These are phyloP conservation scores for Dreissena rostriformis DNA, from an alignment of 1,140 invertebrate species.

Conservation along the genomic window DNA sequence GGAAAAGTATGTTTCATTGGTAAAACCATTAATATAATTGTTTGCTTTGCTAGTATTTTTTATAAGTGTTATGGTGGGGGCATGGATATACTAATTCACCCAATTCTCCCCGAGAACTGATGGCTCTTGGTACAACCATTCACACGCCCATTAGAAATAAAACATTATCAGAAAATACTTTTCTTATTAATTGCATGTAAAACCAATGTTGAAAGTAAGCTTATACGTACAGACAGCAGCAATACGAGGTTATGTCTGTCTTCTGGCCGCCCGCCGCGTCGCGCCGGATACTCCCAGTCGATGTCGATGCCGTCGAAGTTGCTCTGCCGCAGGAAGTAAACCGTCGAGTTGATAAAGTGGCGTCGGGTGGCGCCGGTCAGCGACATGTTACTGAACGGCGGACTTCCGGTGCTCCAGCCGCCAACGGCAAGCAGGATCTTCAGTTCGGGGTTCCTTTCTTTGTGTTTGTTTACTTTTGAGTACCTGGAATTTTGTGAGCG, in stretches of 20 bases:
- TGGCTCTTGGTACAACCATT: neutral
- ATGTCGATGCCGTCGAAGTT: slow-evolving; percentile 97
- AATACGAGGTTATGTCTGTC: slow-evolving; percentile 83
- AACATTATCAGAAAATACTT: neutral
- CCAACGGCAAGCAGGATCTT: slow-evolving; percentile 96
- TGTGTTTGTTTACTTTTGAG: slow-evolving; percentile 85
- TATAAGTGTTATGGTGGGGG: too few species aligned
- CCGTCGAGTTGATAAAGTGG: slow-evolving; percentile 94
- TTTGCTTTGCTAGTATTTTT: neutral
- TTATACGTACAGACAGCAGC: slow-evolving; percentile 70
- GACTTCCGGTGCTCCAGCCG: slow-evolving; percentile 97
- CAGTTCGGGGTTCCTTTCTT: slow-evolving; percentile 94
- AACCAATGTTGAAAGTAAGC: neutral
- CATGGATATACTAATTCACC: neutral
- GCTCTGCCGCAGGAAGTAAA: slow-evolving; percentile 94
- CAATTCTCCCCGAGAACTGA: neutral
- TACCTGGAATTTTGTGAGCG: slow-evolving; percentile 47
- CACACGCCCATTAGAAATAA: neutral
- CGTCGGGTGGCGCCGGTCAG: slow-evolving; percentile 84
- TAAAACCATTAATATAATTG: neutral
- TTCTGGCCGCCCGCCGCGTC: slow-evolving; percentile 83
- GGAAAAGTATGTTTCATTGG: too few species aligned
- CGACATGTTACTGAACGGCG: slow-evolving; percentile 87
- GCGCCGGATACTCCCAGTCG: slow-evolving; percentile 96
- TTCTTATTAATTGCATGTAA: neutral